Base-by-base conservation (phyloP, 2,113 vertebrate species). In the Mesoclemmys tuberculata region DNA sequence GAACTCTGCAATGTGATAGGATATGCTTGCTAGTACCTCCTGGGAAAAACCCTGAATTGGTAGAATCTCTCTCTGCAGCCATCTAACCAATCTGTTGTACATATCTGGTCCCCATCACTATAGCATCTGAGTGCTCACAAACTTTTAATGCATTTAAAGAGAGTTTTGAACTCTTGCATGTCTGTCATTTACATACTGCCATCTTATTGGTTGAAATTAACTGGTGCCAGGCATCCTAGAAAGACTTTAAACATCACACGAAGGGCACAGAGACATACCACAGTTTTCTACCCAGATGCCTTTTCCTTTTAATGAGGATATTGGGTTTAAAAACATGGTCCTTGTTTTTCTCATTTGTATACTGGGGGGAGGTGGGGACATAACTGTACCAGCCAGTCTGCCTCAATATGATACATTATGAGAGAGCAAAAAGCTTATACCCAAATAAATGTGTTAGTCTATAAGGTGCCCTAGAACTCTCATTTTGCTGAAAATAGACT, bases 51-150 rank as follows among this genome's bases (percentile, higher is more conserved):
- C 68, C 4, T 24, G 68, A n/a, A 8, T 68, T 68, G 35, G 31
- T 68, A n/a, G 64, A 71, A 22, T 71, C 18, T 71, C n/a, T 71
- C 58, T 35, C 29, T 29, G n/a, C n/a, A n/a, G n/a, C n/a, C n/a
- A 29, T 61, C 58, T 61, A 61, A 31, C 29, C 13, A 12, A 61
- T 27, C 58, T 31, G 56, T 27, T 58, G 26, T 24, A 24, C 58
- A 61, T 12, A 2, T 0, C 0, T 78, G 49, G 11, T 78, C 10
- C 31, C 51, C n/a, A 51, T 1, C 38, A 21, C 3, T 44, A 64
- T 16, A 29, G 35, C 9, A 58, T 31, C 52, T 83, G 38, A 83
- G 35, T 78, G 48, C n/a, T 79, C 2, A 6, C 9, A 8, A 16
- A 68, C 31, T 87, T 81, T 19, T 18, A 26, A 12, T 26, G 1